Conservation (phyloP, 2,888 invertebrate genomes). For the Drosophila demipolita region DNA sequence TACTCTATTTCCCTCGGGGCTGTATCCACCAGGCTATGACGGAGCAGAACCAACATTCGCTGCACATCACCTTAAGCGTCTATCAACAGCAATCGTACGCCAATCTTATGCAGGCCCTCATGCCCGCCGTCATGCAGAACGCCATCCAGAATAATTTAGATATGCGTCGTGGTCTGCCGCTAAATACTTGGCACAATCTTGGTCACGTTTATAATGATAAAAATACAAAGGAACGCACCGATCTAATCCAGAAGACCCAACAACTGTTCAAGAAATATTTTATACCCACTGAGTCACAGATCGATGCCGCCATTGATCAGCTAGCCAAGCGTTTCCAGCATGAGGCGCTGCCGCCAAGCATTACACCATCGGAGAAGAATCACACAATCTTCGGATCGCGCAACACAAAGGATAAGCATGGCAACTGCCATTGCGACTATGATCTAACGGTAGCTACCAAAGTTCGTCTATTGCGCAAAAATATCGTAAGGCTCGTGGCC, state of each 20-base stretch:
- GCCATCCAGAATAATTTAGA: slow-evolving; percentile 90
- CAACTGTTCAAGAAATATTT: slow-evolving; percentile 36
- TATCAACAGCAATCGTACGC: slow-evolving; percentile 96
- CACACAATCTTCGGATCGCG: slow-evolving; percentile 91
- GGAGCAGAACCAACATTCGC: slow-evolving; percentile 92
- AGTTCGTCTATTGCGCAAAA: slow-evolving; percentile 87
- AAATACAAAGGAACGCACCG: slow-evolving; percentile 60
- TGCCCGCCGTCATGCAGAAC: slow-evolving; percentile 90
- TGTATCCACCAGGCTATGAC: slow-evolving; percentile 94
- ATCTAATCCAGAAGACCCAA: slow-evolving; percentile 17
- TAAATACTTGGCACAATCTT: slow-evolving; percentile 90
- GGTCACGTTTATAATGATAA: slow-evolving; percentile 89
- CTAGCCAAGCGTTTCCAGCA: slow-evolving; percentile 93
- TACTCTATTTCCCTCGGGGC: slow-evolving; percentile 97
- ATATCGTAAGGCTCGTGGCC: slow-evolving; percentile 87
- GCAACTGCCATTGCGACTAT: slow-evolving; percentile 82
- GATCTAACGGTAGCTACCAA: slow-evolving; percentile 86
- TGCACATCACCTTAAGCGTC: slow-evolving; percentile 97
- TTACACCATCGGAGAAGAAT: slow-evolving; percentile 88
- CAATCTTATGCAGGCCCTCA: slow-evolving; percentile 92
- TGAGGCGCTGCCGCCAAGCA: slow-evolving; percentile 94
- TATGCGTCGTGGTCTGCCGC: slow-evolving; percentile 92
- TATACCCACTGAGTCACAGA: slow-evolving; percentile 84
- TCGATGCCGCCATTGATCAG: slow-evolving; percentile 93
- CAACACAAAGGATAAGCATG: slow-evolving; percentile 88